Conservation (phyloP, 2,113 vertebrate genomes). For the Oryzias javanicus region DNA sequence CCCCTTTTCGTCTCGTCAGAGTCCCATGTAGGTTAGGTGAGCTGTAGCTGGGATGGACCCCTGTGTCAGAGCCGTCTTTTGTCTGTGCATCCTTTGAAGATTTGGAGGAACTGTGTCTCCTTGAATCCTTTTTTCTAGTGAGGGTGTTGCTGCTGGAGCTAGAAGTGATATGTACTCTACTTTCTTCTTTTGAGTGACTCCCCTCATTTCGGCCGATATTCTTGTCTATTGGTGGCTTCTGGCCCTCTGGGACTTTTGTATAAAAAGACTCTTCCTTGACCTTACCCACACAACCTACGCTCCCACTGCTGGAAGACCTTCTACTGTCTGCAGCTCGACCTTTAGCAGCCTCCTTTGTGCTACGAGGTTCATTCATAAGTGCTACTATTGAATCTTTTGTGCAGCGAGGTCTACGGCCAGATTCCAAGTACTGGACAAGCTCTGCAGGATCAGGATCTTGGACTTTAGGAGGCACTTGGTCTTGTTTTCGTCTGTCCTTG, state of each 20-base stretch:
- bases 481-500: constrained; percentile 70
- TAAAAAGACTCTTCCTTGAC: not conserved
- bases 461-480: constrained; percentile 47
- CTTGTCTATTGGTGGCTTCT: constrained; percentile 52
- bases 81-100: constrained; percentile 35
- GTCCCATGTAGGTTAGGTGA: constrained; percentile 59
- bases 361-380: constrained; percentile 61
- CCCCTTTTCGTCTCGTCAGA: constrained; percentile 45
- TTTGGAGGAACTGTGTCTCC: constrained; percentile 54
- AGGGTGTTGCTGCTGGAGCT: constrained; percentile 63
- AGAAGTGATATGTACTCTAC: constrained; percentile 14
- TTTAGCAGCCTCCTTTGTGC: constrained; percentile 64
- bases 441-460: constrained; percentile 64
- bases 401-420: constrained; percentile 83
- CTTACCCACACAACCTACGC: constrained; percentile 31
- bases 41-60: constrained; percentile 55
- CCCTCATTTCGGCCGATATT: constrained; percentile 54
- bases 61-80: constrained; percentile 40
- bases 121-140: constrained; percentile 65
- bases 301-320: constrained; percentile 37
- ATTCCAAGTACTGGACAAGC: constrained; percentile 88
- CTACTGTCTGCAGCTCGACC: constrained; percentile 2
- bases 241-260: constrained; percentile 39
- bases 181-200: constrained; percentile 62
- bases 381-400: constrained; percentile 77